Percentiles rank a stretch among this genome's conserved stretches.
phyloP scores from a whole-genome alignment of 1,140 invertebrate species.

The Cydia fagiglandana region DNA sequence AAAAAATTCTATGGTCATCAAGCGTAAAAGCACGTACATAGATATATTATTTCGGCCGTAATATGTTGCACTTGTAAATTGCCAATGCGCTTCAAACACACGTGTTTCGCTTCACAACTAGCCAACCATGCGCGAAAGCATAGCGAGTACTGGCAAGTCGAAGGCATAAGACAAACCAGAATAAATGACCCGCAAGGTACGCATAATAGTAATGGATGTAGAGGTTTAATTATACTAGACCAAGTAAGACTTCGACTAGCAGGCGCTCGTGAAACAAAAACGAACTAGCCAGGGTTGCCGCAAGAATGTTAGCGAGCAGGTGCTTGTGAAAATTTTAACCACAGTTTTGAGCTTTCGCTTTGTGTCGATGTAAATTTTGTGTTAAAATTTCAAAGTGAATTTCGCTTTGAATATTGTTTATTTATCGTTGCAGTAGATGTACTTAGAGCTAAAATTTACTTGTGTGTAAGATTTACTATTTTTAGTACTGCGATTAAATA shows the following conservation, averaged over 20 bases:
- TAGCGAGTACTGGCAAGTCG: background rate
- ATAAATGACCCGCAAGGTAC: background rate
- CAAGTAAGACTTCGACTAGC: background rate
- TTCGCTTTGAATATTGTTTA: constrained; percentile 2
- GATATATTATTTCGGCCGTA: constrained; percentile 19
- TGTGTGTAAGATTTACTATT: background rate
- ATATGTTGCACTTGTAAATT: constrained; percentile 25
- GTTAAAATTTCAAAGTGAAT: background rate
- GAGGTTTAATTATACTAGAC: too few relatives aligned
- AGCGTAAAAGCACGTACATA: constrained; percentile 10
- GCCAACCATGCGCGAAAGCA: background rate
- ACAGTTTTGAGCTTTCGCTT: constrained; percentile 12
- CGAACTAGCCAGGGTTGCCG: background rate
- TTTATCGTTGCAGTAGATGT: background rate
- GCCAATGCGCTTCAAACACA: constrained; percentile 25
- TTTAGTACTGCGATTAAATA: background rate
- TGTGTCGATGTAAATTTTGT: constrained; percentile 6
- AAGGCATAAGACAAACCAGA: background rate
- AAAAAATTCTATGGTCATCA: background rate
- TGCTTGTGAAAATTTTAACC: constrained; percentile 16
- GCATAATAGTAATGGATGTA: too few relatives aligned
- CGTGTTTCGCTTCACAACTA: constrained; percentile 17
- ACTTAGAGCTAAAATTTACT: background rate
- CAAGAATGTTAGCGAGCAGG: constrained; percentile 13
- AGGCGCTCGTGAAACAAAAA: background rate